Conservation (phyloP, 92 coral and sea anemone species). For the Epizoanthus illoricatus region DNA sequence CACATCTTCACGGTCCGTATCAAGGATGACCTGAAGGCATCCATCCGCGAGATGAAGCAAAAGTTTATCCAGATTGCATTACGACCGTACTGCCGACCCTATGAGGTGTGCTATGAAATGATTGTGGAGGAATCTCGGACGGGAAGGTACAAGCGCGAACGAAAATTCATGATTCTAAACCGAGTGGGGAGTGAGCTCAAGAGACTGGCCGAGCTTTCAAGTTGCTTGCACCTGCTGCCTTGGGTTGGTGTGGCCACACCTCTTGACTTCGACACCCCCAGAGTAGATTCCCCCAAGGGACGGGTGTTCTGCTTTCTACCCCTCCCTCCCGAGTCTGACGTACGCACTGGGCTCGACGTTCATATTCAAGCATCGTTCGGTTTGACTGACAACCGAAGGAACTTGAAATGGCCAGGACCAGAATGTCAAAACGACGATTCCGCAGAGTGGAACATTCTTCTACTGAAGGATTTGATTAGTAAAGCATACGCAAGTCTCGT, state of each 20-base stretch:
- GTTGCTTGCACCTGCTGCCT: conserved; percentile 70
- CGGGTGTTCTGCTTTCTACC: conserved; percentile 91
- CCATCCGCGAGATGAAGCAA: conserved; percentile 59
- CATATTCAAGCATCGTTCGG: conserved; percentile 95
- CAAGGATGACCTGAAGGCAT: conserved; percentile 62
- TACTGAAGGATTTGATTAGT: conserved; percentile 68
- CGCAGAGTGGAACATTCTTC: conserved; percentile 81
- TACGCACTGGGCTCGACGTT: conserved; percentile 84
- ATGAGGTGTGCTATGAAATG: conserved; percentile 79
- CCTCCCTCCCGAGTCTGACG: conserved; percentile 87
- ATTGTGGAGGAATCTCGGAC: conserved; percentile 55
- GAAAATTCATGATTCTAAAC: conserved; percentile 77
- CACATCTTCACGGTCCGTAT: conserved; percentile 65
- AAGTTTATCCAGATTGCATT: conserved; percentile 63
- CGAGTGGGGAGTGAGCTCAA: conserved; percentile 71
- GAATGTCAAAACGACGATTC: conserved; percentile 93
- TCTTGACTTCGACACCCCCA: conserved; percentile 44
- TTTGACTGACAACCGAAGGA: conserved; percentile 88
- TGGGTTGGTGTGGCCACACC: conserved; percentile 95
- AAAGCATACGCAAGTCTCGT: conserved; percentile 79
- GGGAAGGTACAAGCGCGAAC: conserved; percentile 54
- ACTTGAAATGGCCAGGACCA: conserved; percentile 90
- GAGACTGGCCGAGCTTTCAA: conserved; percentile 65
- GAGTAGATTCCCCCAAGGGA: conserved; percentile 57
- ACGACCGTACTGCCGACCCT: conserved; percentile 46